A percentile compares a stretch with the other conserved stretches of the same genome.
These are phyloP conservation scores for Drosophila cardini DNA, from an alignment of 1,140 invertebrate genomes.

Conservation along the genomic window DNA sequence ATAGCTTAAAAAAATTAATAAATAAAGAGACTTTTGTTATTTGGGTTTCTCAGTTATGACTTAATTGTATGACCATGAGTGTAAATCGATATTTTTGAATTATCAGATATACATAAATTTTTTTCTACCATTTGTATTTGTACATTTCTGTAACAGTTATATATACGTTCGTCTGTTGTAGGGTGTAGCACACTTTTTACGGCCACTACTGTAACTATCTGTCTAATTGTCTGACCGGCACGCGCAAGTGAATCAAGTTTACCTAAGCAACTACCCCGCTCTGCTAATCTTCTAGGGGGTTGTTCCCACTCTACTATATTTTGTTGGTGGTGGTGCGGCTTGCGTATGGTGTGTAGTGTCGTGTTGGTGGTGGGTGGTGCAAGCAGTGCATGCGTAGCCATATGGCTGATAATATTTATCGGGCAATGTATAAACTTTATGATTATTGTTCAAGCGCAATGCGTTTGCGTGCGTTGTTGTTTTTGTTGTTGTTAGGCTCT, in stretches of 20 bases:
- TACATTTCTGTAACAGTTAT: too few relatives aligned
- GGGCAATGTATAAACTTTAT: conserved; percentile 16
- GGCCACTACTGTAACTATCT: conserved; percentile 45
- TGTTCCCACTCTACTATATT: not conserved
- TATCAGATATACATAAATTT: too few relatives aligned
- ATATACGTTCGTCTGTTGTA: not conserved
- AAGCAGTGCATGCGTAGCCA: conserved; percentile 75
- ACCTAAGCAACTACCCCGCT: conserved; percentile 21
- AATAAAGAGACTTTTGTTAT: too few relatives aligned
- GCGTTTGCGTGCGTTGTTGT: conserved; percentile 60
- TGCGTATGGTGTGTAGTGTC: conserved; percentile 16
- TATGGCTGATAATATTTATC: conserved; percentile 30
- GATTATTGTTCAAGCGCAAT: conserved; percentile 34
- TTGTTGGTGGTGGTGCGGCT: conserved; percentile 24
- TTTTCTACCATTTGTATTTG: too few relatives aligned
- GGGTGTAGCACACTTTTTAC: not conserved
- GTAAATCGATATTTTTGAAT: too few relatives aligned
- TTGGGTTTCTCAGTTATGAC: too few relatives aligned
- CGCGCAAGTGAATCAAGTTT: conserved; percentile 69
- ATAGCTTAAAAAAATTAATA: too few relatives aligned
- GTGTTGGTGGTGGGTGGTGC: conserved; percentile 52
- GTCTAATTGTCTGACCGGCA: conserved; percentile 34
- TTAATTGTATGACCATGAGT: too few relatives aligned
- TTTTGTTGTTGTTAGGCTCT: conserved; percentile 1
- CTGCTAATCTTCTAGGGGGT: conserved; percentile 4